A percentile compares a stretch with the other conserved stretches of the same genome.
Evolutionary conservation across 2,888 invertebrate genomes (phyloP).

Genomic region (Aromia moschata): DNA sequence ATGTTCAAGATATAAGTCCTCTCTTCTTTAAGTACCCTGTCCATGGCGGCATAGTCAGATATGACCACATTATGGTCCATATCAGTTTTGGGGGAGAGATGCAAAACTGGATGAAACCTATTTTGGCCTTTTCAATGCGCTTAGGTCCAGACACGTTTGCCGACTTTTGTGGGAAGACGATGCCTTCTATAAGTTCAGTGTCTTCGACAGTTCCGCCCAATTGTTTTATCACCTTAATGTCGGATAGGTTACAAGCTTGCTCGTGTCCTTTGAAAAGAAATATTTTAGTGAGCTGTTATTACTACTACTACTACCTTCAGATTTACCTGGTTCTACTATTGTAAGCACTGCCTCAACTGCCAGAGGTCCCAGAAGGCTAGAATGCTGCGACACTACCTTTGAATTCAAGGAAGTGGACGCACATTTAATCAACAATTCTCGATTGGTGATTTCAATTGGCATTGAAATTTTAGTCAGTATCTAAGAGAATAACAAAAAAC

Average conservation of each 20-base stretch:
- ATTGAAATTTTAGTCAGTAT: conserved; percentile 86
- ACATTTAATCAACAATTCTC: conserved; percentile 87
- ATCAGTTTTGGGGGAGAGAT: conserved; percentile 99
- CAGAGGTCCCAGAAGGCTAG: conserved; percentile 92
- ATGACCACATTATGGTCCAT: conserved; percentile 97
- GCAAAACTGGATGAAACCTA: conserved; percentile 99
- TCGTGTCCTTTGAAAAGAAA: conserved; percentile 61
- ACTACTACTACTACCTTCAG: neutral
- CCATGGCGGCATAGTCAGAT: conserved; percentile 99
- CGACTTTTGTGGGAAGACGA: conserved; percentile 91
- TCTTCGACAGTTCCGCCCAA: conserved; percentile 98
- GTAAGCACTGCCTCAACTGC: conserved; percentile 97
- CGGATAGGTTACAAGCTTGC: conserved; percentile 86
- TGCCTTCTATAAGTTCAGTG: conserved; percentile 93
- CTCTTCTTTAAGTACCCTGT: conserved; percentile 96
- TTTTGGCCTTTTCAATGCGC: conserved; percentile 96
- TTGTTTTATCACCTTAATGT: conserved; percentile 97
- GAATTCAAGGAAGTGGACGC: conserved; percentile 99
- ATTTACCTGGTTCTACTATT: conserved; percentile 72
- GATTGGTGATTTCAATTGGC: conserved; percentile 86
- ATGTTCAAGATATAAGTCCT: conserved; percentile 97
- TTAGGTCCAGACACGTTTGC: conserved; percentile 92
- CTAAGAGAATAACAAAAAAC: conserved; percentile 39
- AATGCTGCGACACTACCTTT: conserved; percentile 98
- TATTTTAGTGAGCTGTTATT: neutral